Percentiles rank a stretch among this genome's conserved stretches.
Evolutionary conservation across 92 coral and sea anemone species (phyloP).

Genomic region (Galaxea fascicularis): DNA sequence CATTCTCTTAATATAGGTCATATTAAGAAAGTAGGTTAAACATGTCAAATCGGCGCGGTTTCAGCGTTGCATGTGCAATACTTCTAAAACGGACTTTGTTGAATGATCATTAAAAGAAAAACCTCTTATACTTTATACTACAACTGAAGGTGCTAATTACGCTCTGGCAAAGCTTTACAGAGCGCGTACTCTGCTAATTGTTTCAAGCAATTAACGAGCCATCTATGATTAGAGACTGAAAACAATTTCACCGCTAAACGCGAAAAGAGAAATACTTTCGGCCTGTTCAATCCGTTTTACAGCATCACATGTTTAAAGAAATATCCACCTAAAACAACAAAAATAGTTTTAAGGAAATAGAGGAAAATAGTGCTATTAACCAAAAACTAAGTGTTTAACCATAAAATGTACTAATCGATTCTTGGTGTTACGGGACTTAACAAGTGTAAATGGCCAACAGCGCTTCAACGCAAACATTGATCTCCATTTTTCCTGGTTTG

Average conservation of each 20-base stretch:
- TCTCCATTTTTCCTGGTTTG: background rate
- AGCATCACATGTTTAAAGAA: background rate
- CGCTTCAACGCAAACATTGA: background rate
- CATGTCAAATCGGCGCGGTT: background rate
- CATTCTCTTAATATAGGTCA: background rate
- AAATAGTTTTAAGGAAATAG: background rate
- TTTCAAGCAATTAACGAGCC: conserved; percentile 29
- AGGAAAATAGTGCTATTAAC: background rate
- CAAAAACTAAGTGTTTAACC: background rate
- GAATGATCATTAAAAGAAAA: conserved; percentile 17
- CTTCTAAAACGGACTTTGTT: background rate
- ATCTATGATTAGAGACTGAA: background rate
- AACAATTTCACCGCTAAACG: background rate
- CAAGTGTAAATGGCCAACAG: background rate
- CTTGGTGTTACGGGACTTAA: background rate
- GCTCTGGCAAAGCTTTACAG: conserved; percentile 22
- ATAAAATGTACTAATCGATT: background rate
- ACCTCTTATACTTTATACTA: background rate
- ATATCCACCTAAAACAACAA: background rate
- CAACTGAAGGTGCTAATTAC: conserved; percentile 44
- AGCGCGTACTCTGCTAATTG: conserved; percentile 33
- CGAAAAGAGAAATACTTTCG: background rate
- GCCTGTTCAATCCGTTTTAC: background rate
- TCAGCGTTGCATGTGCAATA: background rate
- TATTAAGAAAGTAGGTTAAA: background rate